Conservation (phyloP, 1,140 invertebrate genomes). For the Drosophila guanche region DNA sequence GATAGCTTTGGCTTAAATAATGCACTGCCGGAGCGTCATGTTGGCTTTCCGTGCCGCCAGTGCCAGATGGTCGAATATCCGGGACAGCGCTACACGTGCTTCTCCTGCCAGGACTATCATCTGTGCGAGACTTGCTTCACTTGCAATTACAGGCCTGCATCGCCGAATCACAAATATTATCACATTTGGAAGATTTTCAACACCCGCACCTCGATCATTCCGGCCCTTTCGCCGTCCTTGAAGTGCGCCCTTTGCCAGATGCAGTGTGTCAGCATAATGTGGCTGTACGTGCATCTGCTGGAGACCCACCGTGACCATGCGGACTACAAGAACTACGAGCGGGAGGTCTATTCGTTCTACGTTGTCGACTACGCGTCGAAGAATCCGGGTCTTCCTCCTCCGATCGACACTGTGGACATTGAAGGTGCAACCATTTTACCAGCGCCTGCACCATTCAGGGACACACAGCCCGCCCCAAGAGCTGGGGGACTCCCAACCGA, state of each 20-base stretch:
- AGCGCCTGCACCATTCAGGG: too few relatives aligned
- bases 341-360: constrained; percentile 13
- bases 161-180: constrained; percentile 33
- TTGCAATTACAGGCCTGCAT: neutral
- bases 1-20: too few relatives aligned
- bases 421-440: too few relatives aligned
- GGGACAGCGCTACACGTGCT: constrained; percentile 54
- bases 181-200: constrained; percentile 47
- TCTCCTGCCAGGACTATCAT: constrained; percentile 38
- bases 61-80: constrained; percentile 13
- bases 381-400: too few relatives aligned
- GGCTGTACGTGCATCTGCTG: constrained; percentile 24
- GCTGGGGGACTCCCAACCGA: too few relatives aligned
- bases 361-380: neutral
- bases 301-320: constrained; percentile 17
- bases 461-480: too few relatives aligned
- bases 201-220: constrained; percentile 1
- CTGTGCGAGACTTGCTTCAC: constrained; percentile 49
- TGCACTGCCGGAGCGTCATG: constrained; percentile 34
- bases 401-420: too few relatives aligned
- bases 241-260: constrained; percentile 42
- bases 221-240: neutral
- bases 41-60: constrained; percentile 32
- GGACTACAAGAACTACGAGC: constrained; percentile 30
- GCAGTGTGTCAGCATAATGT: constrained; percentile 8